Evolutionary conservation across 1,140 invertebrate species (phyloP).

Genomic region (Lethocerus indicus): DNA sequence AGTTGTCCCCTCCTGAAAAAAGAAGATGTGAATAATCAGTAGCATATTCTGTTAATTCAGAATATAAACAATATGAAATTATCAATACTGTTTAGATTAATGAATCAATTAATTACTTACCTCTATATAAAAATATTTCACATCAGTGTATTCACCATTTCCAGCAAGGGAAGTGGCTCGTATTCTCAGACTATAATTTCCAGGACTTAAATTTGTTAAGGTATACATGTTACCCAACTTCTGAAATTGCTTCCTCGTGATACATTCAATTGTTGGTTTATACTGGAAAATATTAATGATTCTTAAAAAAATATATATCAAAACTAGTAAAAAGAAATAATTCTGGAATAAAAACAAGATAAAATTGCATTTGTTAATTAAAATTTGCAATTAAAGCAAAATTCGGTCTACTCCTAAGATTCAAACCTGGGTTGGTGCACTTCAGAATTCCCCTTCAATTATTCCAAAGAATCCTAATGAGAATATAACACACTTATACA

Average conservation of each 20-base stretch:
- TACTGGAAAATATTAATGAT: conserved; percentile 21
- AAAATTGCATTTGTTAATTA: too few relatives aligned
- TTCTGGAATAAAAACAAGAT: too few relatives aligned
- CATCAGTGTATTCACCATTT: conserved; percentile 45
- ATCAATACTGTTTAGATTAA: conserved; percentile 1
- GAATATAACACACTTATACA: too few relatives aligned
- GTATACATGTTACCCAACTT: conserved; percentile 23
- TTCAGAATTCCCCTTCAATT: too few relatives aligned
- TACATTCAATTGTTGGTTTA: conserved; percentile 25
- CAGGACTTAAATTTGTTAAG: conserved; percentile 41
- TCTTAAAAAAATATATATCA: too few relatives aligned
- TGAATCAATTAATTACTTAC: conserved; percentile 18
- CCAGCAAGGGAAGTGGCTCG: conserved; percentile 62
- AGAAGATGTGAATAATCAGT: conserved; percentile 8
- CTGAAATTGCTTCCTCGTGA: conserved; percentile 27
- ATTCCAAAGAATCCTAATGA: too few relatives aligned
- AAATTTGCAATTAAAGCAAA: too few relatives aligned
- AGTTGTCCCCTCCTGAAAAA: conserved; percentile 13
- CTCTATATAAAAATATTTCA: conserved; percentile 44
- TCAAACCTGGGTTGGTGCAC: too few relatives aligned
- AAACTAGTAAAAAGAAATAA: too few relatives aligned
- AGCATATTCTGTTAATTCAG: conserved; percentile 3
- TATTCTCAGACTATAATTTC: conserved; percentile 69
- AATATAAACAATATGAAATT: not conserved
- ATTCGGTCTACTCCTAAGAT: too few relatives aligned